Base-by-base conservation (phyloP, 2,113 vertebrate species). In the Oceanites oceanicus region DNA sequence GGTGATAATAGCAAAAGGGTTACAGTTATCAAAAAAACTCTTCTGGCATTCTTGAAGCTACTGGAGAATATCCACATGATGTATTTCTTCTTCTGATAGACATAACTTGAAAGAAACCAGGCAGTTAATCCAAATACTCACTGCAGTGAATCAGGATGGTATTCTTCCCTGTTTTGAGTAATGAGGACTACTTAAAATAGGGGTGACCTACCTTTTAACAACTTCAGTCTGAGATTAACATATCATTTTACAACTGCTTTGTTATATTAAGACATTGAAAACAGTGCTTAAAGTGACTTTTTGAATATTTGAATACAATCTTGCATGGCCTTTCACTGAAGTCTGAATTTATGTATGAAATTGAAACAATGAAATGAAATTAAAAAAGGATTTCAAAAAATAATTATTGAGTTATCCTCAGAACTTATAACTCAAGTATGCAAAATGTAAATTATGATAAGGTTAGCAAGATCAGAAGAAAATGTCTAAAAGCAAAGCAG, bases 401-500 rank as follows among this genome's bases (percentile, higher is more conserved):
- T n/a, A 29, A 53, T 58, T 53, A 23, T 7, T 4, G 1, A 47
- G 3, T 65, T 70, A 49, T 22, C 1, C 4, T 92, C 16, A 65
- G 21, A 79, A 65, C 1, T 61, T 65, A 23, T 2, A 81, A 30
- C 32, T 81, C 12, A 61, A 47, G 4, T n/a, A 67, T 29, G 6
- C 0, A 71, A 77, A 78, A 47, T 17, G 1, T 15, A 58, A 76
- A 50, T 38, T 13, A 52, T 21, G 7, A 52, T 75, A 59, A 71
- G 9, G 12, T 45, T 63, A 62, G 2, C 7, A 62, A 53, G 14
- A 86, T 66, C 7, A 71, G n/a, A 77, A 92, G 6, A 74, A 84
- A 81, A 59, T 26, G 0, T 40, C 14, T 53, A 12, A 63, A 88
- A 67, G 0, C 2, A 58, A 15, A 32, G 3, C 2, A 32, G 1